Evolutionary conservation across 2,888 invertebrate genomes (phyloP).

Genomic region (Chrysodeixis includens): DNA sequence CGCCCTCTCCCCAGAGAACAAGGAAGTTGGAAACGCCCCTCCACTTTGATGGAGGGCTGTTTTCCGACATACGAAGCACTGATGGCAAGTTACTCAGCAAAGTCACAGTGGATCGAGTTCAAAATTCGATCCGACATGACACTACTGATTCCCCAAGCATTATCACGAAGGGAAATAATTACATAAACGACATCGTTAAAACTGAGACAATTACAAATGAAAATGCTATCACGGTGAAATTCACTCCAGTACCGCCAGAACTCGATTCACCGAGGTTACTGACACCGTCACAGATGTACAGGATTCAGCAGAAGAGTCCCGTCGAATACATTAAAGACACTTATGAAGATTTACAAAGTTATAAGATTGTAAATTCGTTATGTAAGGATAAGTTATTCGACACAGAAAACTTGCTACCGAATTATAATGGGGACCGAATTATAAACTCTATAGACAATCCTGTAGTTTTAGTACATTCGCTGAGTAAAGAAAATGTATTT

Average conservation of each 20-base stretch:
- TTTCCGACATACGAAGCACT: conserved; percentile 86
- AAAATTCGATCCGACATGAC: conserved; percentile 81
- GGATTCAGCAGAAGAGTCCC: conserved; percentile 61
- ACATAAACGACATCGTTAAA: conserved; percentile 81
- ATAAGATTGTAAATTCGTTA: conserved; percentile 84
- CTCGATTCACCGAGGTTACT: conserved; percentile 72
- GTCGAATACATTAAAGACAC: conserved; percentile 77
- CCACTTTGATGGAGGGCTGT: conserved; percentile 87
- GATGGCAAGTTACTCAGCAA: conserved; percentile 87
- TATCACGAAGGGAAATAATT: conserved; percentile 71
- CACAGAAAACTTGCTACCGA: conserved; percentile 47
- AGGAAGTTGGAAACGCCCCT: conserved; percentile 88
- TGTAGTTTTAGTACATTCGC: conserved; percentile 67
- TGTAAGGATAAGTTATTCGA: conserved; percentile 78
- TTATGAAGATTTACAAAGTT: conserved; percentile 83
- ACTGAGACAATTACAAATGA: conserved; percentile 85
- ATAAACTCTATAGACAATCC: conserved; percentile 47
- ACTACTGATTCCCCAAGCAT: conserved; percentile 79
- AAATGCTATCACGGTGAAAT: conserved; percentile 83
- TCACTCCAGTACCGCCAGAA: conserved; percentile 81
- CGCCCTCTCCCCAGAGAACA: conserved; percentile 81
- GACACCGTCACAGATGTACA: conserved; percentile 68
- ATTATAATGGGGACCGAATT: conserved; percentile 23
- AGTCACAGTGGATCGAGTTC: conserved; percentile 85
- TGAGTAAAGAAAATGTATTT: conserved; percentile 75